A percentile compares a stretch with the other conserved stretches of the same genome.
Evolutionary conservation across 2,888 invertebrate genomes (phyloP).

Genomic region (Drosophila nr. fundita): DNA sequence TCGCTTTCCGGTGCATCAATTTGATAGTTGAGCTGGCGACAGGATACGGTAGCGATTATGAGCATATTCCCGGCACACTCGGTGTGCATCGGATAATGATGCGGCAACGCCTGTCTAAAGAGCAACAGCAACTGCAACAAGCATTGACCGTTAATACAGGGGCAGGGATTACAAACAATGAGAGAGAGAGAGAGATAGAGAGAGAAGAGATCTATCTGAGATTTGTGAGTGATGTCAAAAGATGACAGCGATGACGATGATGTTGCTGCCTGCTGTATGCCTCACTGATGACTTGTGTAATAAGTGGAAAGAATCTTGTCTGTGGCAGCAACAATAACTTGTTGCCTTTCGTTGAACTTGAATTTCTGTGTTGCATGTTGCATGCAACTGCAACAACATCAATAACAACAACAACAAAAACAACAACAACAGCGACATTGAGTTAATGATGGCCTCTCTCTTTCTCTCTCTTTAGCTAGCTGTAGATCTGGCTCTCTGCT

Average conservation of each 20-base stretch:
- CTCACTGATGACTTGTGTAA: conserved; percentile 75
- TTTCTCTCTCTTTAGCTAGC: conserved; percentile 43
- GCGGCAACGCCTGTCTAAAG: conserved; percentile 69
- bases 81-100: conserved; percentile 65
- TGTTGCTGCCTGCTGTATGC: conserved; percentile 49
- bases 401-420: conserved; percentile 15
- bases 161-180: conserved; percentile 15
- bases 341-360: conserved; percentile 75
- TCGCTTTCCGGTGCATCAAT: conserved; percentile 60
- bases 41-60: conserved; percentile 64
- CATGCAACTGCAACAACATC: conserved; percentile 44
- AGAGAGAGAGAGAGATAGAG: not conserved
- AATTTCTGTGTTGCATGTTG: conserved; percentile 70
- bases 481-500: conserved; percentile 25
- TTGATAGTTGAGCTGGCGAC: conserved; percentile 39
- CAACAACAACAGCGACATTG: conserved; percentile 49
- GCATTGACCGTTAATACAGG: conserved; percentile 58
- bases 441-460: conserved; percentile 70
- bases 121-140: conserved; percentile 14
- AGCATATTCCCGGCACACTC: conserved; percentile 44
- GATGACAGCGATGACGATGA: conserved; percentile 66
- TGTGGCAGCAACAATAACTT: conserved; percentile 68
- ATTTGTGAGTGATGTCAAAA: conserved; percentile 49
- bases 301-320: conserved; percentile 80
- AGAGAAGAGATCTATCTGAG: not conserved